Percentiles rank a stretch among this genome's conserved stretches.
Conservation (phyloP, 2,797 vertebrate species). For the Enteromius anoplus region DNA sequence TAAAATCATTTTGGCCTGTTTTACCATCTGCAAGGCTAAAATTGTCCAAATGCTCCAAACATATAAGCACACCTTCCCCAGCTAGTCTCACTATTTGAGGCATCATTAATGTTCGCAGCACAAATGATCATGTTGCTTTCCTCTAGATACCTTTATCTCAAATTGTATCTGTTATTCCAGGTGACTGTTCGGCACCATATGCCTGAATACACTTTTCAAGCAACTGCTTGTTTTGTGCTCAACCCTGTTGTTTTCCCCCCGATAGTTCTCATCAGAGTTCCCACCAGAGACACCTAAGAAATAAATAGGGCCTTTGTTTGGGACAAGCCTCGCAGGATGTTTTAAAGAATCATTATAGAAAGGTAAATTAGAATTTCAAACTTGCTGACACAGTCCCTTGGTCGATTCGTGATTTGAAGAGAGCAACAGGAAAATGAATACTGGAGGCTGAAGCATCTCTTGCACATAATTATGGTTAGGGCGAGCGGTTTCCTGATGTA, state of each 20-base stretch:
- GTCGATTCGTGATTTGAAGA: constrained; percentile 19
- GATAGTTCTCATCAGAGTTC: constrained; percentile 5
- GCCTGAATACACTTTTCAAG: constrained; percentile 3
- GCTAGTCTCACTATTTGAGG: background rate
- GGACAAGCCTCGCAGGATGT: constrained; percentile 24
- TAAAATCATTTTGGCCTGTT: background rate
- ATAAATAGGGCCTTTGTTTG: constrained; percentile 40
- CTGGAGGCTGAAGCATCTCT: constrained; percentile 32
- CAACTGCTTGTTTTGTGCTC: constrained; percentile 8
- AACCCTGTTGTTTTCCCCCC: background rate
- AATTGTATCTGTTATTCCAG: constrained; percentile 1
- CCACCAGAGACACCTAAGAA: constrained; percentile 34
- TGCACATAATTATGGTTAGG: constrained; percentile 42
- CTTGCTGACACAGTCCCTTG: constrained; percentile 32
- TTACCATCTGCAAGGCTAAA: background rate
- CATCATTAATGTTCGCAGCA: background rate
- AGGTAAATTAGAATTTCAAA: constrained; percentile 46
- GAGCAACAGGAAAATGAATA: constrained; percentile 40
- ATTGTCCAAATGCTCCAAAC: background rate
- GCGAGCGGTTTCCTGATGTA: constrained; percentile 45
- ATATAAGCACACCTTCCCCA: background rate
- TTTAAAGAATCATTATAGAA: constrained; percentile 31
- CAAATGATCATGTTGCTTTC: background rate
- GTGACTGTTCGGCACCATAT: background rate
- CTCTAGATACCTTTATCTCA: background rate